Base-by-base conservation (phyloP, 2,113 vertebrate genomes). In the Apistogramma diplotaenia region DNA sequence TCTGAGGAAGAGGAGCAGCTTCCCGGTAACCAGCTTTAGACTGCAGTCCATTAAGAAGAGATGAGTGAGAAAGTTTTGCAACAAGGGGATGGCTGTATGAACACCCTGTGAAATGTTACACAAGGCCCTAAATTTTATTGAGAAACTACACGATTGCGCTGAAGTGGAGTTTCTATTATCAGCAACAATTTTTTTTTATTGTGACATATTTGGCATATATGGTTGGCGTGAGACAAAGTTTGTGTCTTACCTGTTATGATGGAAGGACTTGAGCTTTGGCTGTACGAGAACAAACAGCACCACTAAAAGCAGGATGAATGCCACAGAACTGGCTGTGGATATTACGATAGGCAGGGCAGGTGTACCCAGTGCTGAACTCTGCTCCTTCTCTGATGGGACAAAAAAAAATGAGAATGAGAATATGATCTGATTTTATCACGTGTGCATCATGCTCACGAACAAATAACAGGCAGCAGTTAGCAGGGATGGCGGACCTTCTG, bases 181-280 rank as follows among this genome's bases (percentile, higher is more conserved):
- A 70, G 25, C 43, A 70, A 51, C 65, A 70, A 16, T 11, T 19
- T 8, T 3, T 70, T 70, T 51, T 70, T 51, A 70, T 51, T 1
- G 2, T n/a, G 3, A 51, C 29, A 25, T 51, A 70, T 70, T 31
- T 70, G 15, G 15, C 6, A 2, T 27, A 2, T 27, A 13, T 65
- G 18, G 46, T 5, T 35, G 5, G 10, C 19, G 8, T 61, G 19
- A 70, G 46, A 54, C 40, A 33, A 8, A 11, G n/a, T 65, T 72
- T 72, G 27, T 10, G 51, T 40, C 96, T 94, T 61, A 98, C 98
- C 98, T 97, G 96, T 93, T 98, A 16, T 99, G 98, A 90, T 99
- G 98, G 92, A 99, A 98, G 0, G 98, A 99, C 95, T 99, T 99
- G 89, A 99, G 96, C 92, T 98, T 99, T 57, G 98, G 99, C 93